phyloP scores from a whole-genome alignment of 1,140 invertebrate species.

The Drosophila ananassae region DNA sequence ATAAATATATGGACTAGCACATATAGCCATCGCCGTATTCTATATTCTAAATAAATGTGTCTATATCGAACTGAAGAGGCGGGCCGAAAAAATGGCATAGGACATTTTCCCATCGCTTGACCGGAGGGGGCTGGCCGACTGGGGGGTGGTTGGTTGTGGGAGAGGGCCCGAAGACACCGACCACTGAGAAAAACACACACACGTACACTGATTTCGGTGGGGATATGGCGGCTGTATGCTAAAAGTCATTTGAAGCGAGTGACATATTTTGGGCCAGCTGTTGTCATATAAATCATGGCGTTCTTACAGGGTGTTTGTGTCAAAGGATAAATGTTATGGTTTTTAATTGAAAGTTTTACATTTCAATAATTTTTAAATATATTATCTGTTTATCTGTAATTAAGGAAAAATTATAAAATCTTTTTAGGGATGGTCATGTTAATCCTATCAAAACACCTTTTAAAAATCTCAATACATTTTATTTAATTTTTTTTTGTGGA shows the following conservation, averaged over 20 bases:
- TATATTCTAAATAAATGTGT: constrained; percentile 35
- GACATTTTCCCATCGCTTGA: constrained; percentile 38
- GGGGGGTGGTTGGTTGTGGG: not conserved
- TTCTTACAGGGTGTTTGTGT: constrained; percentile 57
- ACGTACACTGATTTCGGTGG: constrained; percentile 30
- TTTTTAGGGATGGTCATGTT: too few relatives aligned
- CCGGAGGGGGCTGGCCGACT: not conserved
- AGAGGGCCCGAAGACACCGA: constrained; percentile 2
- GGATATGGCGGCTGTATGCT: constrained; percentile 48
- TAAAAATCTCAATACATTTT: not conserved
- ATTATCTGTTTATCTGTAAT: too few relatives aligned
- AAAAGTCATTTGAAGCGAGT: constrained; percentile 56
- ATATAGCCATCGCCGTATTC: constrained; percentile 29
- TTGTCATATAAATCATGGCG: constrained; percentile 74
- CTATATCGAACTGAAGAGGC: constrained; percentile 17
- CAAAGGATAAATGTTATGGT: not conserved
- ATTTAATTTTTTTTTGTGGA: not conserved
- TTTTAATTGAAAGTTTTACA: not conserved
- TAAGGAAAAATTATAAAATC: too few relatives aligned
- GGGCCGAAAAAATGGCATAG: constrained; percentile 28
- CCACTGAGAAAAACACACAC: constrained; percentile 38
- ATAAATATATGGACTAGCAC: constrained; percentile 43
- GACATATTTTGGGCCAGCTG: constrained; percentile 72
- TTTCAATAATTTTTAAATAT: too few relatives aligned
- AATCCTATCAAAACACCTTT: too few relatives aligned